A percentile compares a stretch with the other conserved stretches of the same genome.
Evolutionary conservation across 23 tunicate genomes (phyloP).

Genomic region (Trididemnum clinides): DNA sequence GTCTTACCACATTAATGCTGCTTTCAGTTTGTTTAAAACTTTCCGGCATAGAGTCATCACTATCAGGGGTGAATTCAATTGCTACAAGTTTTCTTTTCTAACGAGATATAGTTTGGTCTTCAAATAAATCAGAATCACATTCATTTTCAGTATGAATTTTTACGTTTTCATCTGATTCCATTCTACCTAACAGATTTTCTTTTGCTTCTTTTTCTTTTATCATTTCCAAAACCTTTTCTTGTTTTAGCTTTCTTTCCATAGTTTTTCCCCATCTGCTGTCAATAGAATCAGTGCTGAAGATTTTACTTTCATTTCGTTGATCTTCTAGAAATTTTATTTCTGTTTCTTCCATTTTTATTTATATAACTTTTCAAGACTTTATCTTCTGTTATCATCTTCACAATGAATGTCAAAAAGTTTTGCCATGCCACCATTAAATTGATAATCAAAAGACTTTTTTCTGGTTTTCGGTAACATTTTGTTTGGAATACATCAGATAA

Average conservation of each 20-base stretch:
- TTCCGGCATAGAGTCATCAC: background rate
- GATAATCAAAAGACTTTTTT: background rate
- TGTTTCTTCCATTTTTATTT: background rate
- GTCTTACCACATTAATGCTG: background rate
- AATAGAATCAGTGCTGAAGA: background rate
- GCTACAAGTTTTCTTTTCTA: background rate
- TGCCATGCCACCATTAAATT: background rate
- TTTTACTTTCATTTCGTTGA: background rate
- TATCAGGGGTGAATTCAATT: background rate
- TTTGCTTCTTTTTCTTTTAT: background rate
- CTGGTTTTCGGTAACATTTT: background rate
- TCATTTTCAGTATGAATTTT: background rate
- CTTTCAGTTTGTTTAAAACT: background rate
- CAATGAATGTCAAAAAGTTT: background rate
- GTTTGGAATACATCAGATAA: background rate
- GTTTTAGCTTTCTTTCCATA: background rate
- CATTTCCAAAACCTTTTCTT: background rate
- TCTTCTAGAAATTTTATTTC: background rate
- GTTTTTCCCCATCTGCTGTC: constrained; percentile 3
- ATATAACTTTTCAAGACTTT: background rate
- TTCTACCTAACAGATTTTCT: background rate
- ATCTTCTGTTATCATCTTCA: background rate
- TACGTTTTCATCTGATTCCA: background rate
- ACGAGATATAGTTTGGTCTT: background rate
- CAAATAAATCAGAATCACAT: background rate